These are phyloP conservation scores for Macheiramphus alcinus DNA, from an alignment of 2,113 vertebrate genomes.

Conservation along the genomic window DNA sequence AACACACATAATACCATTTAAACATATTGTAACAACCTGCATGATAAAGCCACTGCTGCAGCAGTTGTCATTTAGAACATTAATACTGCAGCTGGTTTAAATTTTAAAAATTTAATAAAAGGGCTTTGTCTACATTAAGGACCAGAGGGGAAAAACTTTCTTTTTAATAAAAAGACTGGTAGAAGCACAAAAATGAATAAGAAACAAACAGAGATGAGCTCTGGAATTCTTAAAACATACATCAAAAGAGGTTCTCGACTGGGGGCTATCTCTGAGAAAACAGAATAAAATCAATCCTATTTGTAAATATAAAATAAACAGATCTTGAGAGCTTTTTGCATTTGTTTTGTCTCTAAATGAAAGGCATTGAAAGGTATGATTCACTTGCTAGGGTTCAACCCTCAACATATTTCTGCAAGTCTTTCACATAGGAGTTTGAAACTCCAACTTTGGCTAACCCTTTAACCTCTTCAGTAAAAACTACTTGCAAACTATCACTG, in stretches of 20 bases:
- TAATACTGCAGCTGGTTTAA: conserved; percentile 39
- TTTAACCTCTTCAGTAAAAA: not conserved
- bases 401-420: not conserved
- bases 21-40: not conserved
- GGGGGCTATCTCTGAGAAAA: not conserved
- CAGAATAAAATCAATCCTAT: not conserved
- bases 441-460: not conserved
- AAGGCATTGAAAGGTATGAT: not conserved
- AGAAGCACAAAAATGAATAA: not conserved
- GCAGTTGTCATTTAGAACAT: conserved; percentile 1
- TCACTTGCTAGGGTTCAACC: not conserved
- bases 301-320: not conserved
- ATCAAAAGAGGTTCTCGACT: not conserved
- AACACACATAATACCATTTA: not conserved
- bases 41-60: not conserved
- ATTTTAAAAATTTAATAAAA: conserved; percentile 17
- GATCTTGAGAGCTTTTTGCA: not conserved
- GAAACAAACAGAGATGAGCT: not conserved
- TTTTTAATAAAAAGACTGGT: not conserved
- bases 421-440: not conserved
- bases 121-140: not conserved
- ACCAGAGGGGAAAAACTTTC: not conserved
- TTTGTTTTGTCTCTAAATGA: not conserved
- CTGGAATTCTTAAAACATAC: not conserved
- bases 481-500: not conserved